These are phyloP conservation scores for Nomada lathburiana DNA, from an alignment of 2,888 invertebrate species.

Conservation along the genomic window DNA sequence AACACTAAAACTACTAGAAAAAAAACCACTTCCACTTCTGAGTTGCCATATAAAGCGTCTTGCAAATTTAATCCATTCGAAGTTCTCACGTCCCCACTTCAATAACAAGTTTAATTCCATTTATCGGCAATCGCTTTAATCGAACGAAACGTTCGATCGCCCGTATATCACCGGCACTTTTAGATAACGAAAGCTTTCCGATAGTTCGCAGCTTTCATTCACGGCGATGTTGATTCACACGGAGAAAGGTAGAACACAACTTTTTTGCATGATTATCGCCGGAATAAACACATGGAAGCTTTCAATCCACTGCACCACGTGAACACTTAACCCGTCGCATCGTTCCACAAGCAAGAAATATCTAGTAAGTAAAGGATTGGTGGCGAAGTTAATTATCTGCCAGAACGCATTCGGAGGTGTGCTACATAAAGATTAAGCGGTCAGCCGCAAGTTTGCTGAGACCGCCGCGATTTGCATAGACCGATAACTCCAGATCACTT, in stretches of 20 bases:
- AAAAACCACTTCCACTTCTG: neutral
- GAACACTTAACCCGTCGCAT: conserved; percentile 5
- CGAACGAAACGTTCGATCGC: conserved; percentile 29
- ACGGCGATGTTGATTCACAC: neutral
- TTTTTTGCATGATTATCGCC: neutral
- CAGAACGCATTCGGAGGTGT: conserved; percentile 5
- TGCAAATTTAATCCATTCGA: neutral
- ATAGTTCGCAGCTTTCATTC: neutral
- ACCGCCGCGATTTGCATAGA: conserved; percentile 63
- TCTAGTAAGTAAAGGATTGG: conserved; percentile 35
- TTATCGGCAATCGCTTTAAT: neutral
- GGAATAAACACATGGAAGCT: conserved; percentile 26
- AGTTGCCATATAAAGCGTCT: neutral
- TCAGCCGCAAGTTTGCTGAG: conserved; percentile 38
- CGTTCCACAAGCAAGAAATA: conserved; percentile 29
- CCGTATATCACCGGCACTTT: neutral
- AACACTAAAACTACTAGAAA: too few relatives aligned
- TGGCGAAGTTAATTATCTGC: conserved; percentile 36
- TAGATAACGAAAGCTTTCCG: neutral
- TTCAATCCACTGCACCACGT: neutral
- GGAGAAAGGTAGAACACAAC: neutral
- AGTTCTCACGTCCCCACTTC: neutral
- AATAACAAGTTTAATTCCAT: neutral
- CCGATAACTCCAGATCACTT: conserved; percentile 56
- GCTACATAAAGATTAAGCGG: conserved; percentile 41